A percentile compares a stretch with the other conserved stretches of the same genome.
phyloP scores from a whole-genome alignment of 2,113 vertebrate species.

The Xiphophorus couchianus region DNA sequence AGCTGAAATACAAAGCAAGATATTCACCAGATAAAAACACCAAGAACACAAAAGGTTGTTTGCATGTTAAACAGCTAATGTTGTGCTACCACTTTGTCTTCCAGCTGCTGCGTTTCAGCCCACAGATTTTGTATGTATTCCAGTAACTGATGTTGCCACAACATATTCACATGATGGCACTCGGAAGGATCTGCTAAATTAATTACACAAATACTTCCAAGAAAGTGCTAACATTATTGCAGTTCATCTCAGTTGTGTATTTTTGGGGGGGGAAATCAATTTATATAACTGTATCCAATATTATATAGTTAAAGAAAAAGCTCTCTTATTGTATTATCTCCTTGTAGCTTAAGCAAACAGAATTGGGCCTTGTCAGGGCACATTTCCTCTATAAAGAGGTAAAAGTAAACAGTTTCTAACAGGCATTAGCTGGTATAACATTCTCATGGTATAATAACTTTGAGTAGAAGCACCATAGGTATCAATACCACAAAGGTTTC shows the following conservation, averaged over 20 bases:
- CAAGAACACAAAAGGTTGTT: slow-evolving; percentile 17
- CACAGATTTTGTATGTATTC: not conserved
- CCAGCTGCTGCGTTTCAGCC: slow-evolving; percentile 4
- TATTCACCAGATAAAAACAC: not conserved
- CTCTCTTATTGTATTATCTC: not conserved
- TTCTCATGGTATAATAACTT: not conserved
- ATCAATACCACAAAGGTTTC: not conserved
- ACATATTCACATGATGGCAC: slow-evolving; percentile 9
- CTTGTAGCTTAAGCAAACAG: not conserved
- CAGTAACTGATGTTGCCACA: slow-evolving; percentile 4
- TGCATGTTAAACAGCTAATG: slow-evolving; percentile 25
- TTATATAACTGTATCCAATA: not conserved
- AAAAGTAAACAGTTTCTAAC: too few species aligned
- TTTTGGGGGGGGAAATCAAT: not conserved
- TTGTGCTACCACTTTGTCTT: slow-evolving; percentile 7
- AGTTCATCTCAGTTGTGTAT: not conserved
- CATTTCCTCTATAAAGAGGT: not conserved
- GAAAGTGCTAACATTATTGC: not conserved
- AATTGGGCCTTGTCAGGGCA: not conserved
- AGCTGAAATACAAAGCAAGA: not conserved
- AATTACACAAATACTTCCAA: not conserved
- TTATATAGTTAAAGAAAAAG: not conserved
- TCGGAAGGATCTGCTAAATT: slow-evolving; percentile 14
- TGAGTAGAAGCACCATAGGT: not conserved
- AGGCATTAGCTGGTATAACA: not conserved